Evolutionary conservation across 2,797 vertebrate genomes (phyloP).

Genomic region (Onychomys arenicola): DNA sequence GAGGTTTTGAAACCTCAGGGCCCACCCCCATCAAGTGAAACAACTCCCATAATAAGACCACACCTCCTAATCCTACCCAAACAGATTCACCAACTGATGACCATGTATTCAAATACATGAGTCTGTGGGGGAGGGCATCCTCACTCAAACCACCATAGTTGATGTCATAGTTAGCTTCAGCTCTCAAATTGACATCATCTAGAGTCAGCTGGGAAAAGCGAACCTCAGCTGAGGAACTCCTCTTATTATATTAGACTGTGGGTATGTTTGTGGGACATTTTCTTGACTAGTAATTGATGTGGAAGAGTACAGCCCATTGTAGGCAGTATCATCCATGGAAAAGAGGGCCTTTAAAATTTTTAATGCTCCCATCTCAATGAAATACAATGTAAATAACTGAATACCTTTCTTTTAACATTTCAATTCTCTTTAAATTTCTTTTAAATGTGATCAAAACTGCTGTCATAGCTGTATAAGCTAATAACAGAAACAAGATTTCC

Average conservation of each 20-base stretch:
- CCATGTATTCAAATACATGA: not conserved
- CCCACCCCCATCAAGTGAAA: not conserved
- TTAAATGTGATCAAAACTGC: not conserved
- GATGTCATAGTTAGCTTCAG: not conserved
- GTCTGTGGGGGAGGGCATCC: not conserved
- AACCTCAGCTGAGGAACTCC: not conserved
- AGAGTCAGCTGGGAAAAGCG: not conserved
- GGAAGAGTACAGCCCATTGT: not conserved
- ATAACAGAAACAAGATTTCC: conserved; percentile 41
- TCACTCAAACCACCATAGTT: not conserved
- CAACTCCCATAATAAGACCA: not conserved
- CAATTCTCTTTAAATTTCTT: not conserved
- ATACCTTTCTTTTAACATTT: not conserved
- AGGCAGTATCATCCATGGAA: no score
- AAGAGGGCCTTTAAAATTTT: conserved; percentile 18
- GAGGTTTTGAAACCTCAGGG: not conserved
- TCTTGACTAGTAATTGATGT: not conserved
- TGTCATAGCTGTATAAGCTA: not conserved
- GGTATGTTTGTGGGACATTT: not conserved
- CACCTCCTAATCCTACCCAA: not conserved
- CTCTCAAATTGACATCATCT: not conserved
- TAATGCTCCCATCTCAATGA: not conserved
- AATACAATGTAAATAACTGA: not conserved
- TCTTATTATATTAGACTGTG: no score
- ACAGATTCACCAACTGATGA: not conserved